Evolutionary conservation across 2,797 vertebrate genomes (phyloP).

Genomic region (Remorina albescens): DNA sequence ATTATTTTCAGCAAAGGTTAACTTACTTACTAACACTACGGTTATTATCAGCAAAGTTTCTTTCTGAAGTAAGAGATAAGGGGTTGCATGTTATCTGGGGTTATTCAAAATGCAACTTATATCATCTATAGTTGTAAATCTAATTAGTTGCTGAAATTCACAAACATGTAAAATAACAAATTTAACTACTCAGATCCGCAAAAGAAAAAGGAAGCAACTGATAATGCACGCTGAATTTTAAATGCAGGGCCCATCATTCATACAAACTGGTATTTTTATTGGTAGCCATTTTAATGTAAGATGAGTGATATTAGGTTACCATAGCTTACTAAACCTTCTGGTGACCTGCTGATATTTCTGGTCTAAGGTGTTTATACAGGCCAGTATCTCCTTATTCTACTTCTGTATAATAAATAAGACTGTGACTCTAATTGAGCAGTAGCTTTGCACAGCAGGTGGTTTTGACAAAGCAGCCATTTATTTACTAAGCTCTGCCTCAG

Average conservation of each 20-base stretch:
- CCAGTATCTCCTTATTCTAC: neutral
- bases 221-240: neutral
- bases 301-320: neutral
- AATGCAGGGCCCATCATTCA: neutral
- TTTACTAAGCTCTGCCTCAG: constrained; percentile 22
- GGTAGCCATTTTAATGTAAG: neutral
- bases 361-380: neutral
- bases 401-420: constrained; percentile 3
- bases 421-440: constrained; percentile 21
- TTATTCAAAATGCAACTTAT: neutral
- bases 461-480: constrained; percentile 45
- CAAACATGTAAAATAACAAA: no score
- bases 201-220: neutral
- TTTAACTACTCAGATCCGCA: neutral
- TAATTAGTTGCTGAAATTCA: neutral
- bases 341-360: neutral
- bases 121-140: neutral
- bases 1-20: no score
- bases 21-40: no score
- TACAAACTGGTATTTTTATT: neutral
- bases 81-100: neutral
- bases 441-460: constrained; percentile 55
- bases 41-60: neutral
- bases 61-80: neutral
- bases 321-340: neutral